A percentile compares a stretch with the other conserved stretches of the same genome.
Conservation (phyloP, 1,140 invertebrate genomes). For the Fopius arisanus region DNA sequence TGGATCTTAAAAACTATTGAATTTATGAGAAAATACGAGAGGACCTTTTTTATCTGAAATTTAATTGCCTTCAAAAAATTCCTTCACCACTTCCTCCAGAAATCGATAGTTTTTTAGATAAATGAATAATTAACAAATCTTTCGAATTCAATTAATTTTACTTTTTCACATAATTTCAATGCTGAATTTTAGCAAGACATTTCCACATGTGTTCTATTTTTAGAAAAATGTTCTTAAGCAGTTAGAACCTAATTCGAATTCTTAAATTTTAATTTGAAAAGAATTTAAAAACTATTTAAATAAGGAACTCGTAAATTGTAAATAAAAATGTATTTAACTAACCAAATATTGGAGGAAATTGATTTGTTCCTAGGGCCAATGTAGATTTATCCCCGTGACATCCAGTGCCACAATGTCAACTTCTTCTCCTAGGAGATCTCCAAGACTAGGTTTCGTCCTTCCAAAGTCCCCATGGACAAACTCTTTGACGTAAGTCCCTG, state of each 20-base stretch:
- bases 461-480: constrained; percentile 96
- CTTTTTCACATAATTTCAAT: too few relatives aligned
- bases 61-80: too few relatives aligned
- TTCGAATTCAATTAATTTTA: too few relatives aligned
- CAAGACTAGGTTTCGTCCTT: constrained; percentile 80
- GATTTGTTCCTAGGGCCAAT: constrained; percentile 67
- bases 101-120: too few relatives aligned
- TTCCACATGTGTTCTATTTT: too few relatives aligned
- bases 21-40: too few relatives aligned
- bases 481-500: constrained; percentile 97
- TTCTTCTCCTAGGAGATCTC: constrained; percentile 74
- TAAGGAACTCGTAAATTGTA: neutral
- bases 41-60: too few relatives aligned
- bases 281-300: neutral
- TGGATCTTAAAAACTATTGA: too few relatives aligned
- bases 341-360: constrained; percentile 30
- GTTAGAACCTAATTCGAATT: neutral
- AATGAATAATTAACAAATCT: too few relatives aligned
- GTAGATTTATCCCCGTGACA: constrained; percentile 72
- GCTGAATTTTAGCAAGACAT: too few relatives aligned
- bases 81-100: too few relatives aligned
- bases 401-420: constrained; percentile 80
- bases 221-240: neutral
- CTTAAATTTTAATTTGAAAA: neutral
- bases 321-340: neutral